A percentile compares a stretch with the other conserved stretches of the same genome.
Evolutionary conservation across 2,797 vertebrate species (phyloP).

Genomic region (Hapalemur alaotrensis): DNA sequence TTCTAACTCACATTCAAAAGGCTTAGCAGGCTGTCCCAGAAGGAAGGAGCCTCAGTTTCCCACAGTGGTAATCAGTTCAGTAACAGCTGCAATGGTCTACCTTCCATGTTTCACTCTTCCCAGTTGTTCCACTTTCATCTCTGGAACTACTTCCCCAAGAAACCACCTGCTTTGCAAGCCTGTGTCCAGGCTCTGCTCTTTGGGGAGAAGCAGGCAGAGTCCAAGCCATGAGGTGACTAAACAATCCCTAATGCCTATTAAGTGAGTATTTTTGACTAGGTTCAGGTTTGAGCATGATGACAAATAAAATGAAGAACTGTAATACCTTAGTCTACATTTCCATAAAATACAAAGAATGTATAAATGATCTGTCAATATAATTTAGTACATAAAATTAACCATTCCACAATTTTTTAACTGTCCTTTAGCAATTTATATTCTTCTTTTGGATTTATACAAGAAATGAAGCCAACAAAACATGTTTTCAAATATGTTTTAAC

Average conservation of each 20-base stretch:
- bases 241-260: not conserved
- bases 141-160: not conserved
- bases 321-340: not conserved
- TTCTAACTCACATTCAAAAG: not conserved
- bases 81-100: not conserved
- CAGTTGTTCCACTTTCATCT: not conserved
- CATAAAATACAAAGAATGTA: not conserved
- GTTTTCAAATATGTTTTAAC: not conserved
- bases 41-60: not conserved
- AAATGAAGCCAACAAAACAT: not conserved
- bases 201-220: not conserved
- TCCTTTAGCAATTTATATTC: not conserved
- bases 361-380: not conserved
- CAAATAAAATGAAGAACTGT: not conserved
- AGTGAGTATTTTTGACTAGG: not conserved
- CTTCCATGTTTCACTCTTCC: not conserved
- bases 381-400: not conserved
- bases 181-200: not conserved
- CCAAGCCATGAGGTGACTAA: not conserved
- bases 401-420: not conserved
- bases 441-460: not conserved
- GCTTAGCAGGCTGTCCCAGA: not conserved
- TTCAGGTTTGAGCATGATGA: not conserved
- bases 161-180: not conserved
- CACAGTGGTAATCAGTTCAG: not conserved